Evolutionary conservation across 2,113 vertebrate species (phyloP), one percentile per base, ranked within the genome.

Genomic region (Myotis lucifugus): DNA sequence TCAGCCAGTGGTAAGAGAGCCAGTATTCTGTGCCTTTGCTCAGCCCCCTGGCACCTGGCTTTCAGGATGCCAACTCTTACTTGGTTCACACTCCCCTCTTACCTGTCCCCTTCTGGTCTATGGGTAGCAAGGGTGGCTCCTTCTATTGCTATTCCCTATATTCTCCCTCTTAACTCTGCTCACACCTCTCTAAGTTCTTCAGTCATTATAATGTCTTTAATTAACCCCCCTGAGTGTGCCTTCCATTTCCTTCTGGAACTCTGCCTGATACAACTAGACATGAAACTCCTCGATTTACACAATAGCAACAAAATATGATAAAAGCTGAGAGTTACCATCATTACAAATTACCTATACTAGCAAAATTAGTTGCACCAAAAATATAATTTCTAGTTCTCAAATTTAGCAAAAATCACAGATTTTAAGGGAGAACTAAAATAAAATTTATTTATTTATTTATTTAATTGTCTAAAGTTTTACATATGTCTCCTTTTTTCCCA

Each of bases 391-490:
- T 32, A 34, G 34, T 61, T 92, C 18, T 91, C 1, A 2, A 25
- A 82, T 81, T 85, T 77, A 91, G 37, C 10, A 92, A 78, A 96
- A 84, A 25, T 91, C n/a, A 77, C 0, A 0, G 2, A 48, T 40
- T 88, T 95, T n/a, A 97, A 66, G 37, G 23, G 4, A 84, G 18
- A 73, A 70, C 27, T n/a, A 72, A 70, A 81, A 86, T 46, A 52
- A 11, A 90, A 46, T 46, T 46, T 46, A 46, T 46, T 97, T 46
- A 46, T 46, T 46, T 46, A 46, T 46, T 7, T 42, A 42, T 42
- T 42, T 42, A 42, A 42, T 46, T 46, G 46, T 46, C 46, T 46
- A 46, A 46, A 46, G 46, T 46, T 46, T 46, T 11, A 46, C 46
- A 46, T 46, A 46, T 46, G 46, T 46, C 46, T 46, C 46, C 46